Percentiles rank a stretch among this genome's conserved stretches.
These are phyloP conservation scores for Papio anubis DNA, from an alignment of 2,113 vertebrate genomes.

Conservation along the genomic window DNA sequence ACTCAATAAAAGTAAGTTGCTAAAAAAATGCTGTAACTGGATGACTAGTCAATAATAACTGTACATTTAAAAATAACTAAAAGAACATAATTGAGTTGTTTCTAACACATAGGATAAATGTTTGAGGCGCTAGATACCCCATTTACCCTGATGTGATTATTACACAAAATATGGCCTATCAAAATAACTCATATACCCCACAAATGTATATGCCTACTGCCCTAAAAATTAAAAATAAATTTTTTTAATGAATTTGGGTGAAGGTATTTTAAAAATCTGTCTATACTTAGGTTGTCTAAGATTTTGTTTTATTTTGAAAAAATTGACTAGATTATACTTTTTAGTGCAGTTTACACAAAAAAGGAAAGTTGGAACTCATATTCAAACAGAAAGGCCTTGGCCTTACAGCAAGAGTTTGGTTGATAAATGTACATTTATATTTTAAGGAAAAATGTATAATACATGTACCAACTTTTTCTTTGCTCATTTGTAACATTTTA, in stretches of 20 bases:
- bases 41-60: too few relatives aligned
- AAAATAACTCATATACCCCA: too few relatives aligned
- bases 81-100: too few relatives aligned
- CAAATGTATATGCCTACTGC: too few relatives aligned
- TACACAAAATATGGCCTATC: too few relatives aligned
- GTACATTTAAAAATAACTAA: too few relatives aligned
- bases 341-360: not conserved
- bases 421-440: not conserved
- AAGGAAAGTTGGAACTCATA: slow-evolving; percentile 17
- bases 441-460: not conserved
- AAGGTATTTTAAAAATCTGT: not conserved
- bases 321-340: not conserved
- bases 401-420: not conserved
- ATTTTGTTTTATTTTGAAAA: slow-evolving; percentile 43
- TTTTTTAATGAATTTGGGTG: not conserved
- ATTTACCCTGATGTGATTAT: too few relatives aligned
- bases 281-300: not conserved
- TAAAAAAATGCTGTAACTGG: not conserved
- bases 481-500: not conserved
- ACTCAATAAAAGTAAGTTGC: not conserved
- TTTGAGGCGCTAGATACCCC: too few relatives aligned
- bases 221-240: too few relatives aligned
- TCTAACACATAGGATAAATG: too few relatives aligned
- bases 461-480: not conserved
- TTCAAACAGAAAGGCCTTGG: not conserved